Evolutionary conservation across 2,888 invertebrate species (phyloP).

Genomic region (Lasioglossum lativentre): DNA sequence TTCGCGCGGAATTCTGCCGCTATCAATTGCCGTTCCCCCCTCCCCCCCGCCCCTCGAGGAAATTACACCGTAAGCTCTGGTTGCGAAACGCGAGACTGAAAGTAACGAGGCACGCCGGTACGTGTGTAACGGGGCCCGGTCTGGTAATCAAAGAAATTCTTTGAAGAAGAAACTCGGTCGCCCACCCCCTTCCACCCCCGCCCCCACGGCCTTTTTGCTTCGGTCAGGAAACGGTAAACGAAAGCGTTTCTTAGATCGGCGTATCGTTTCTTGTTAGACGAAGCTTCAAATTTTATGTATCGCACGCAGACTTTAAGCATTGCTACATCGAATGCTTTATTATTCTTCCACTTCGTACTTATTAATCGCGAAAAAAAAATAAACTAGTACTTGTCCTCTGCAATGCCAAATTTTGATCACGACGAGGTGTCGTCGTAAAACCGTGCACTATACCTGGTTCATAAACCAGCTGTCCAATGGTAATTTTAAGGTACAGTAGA

Average conservation of each 20-base stretch:
- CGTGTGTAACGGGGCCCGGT: slow-evolving; percentile 22
- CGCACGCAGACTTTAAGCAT: neutral
- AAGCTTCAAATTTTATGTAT: neutral
- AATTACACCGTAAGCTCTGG: slow-evolving; percentile 55
- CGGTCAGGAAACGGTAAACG: slow-evolving; percentile 6
- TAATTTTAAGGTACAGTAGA: neutral
- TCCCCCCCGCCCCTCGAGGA: neutral
- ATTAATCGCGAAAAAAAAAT: too few species aligned
- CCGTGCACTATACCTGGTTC: neutral
- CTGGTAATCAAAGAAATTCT: slow-evolving; percentile 39
- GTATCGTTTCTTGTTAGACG: neutral
- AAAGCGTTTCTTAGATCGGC: neutral
- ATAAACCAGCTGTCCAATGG: neutral
- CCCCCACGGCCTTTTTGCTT: neutral
- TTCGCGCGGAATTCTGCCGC: slow-evolving; percentile 39
- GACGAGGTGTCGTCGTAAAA: neutral
- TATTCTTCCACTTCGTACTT: too few species aligned
- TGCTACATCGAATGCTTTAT: too few species aligned
- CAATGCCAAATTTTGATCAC: too few species aligned
- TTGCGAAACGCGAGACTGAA: slow-evolving; percentile 32
- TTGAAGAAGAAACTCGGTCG: slow-evolving; percentile 19
- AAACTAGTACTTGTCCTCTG: too few species aligned
- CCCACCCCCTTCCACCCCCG: neutral
- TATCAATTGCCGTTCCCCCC: slow-evolving; percentile 37
- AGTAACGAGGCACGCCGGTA: slow-evolving; percentile 23